phyloP scores from a whole-genome alignment of 2,888 invertebrate genomes.

The Pyrgus malvae region DNA sequence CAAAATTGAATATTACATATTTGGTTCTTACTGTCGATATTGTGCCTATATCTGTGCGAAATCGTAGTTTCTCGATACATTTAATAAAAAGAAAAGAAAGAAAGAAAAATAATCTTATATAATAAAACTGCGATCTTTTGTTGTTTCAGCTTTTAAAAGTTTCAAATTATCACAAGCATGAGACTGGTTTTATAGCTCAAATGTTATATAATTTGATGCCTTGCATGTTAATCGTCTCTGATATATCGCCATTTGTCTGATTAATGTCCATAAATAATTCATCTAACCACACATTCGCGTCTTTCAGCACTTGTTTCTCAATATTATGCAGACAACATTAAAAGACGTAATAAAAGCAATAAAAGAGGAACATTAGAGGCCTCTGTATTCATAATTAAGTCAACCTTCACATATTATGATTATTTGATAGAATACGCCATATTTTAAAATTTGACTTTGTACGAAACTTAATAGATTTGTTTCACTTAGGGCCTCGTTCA shows the following conservation, averaged over 20 bases:
- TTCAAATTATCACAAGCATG: background rate
- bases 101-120: background rate
- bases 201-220: conserved; percentile 21
- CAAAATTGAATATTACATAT: background rate
- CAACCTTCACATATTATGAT: too few relatives aligned
- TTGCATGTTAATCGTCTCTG: conserved; percentile 21
- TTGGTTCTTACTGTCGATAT: background rate
- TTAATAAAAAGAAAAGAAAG: background rate
- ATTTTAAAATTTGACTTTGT: too few relatives aligned
- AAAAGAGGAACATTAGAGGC: too few relatives aligned
- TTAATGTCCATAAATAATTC: conserved; percentile 15
- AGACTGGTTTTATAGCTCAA: background rate
- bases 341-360: background rate
- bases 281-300: conserved; percentile 10
- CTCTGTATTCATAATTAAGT: too few relatives aligned
- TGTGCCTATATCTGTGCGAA: background rate
- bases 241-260: conserved; percentile 3
- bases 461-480: too few relatives aligned
- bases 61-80: background rate
- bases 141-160: background rate
- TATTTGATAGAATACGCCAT: too few relatives aligned
- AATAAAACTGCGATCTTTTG: background rate
- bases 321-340: conserved; percentile 7
- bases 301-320: conserved; percentile 1
- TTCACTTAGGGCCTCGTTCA: too few relatives aligned